Conservation (phyloP, 2,797 vertebrate genomes). For the Scleropages formosus region DNA sequence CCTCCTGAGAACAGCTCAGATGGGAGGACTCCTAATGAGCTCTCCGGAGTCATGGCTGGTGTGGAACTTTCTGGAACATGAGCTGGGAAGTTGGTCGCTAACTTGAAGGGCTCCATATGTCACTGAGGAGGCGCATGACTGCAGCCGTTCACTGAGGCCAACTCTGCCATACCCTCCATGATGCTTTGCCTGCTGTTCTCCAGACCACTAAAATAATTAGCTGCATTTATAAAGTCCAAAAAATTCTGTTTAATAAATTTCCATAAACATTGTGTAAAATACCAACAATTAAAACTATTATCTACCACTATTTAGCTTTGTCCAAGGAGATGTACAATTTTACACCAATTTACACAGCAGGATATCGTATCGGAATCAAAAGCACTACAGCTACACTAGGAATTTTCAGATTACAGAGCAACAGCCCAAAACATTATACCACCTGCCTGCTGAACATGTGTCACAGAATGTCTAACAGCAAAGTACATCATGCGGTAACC, state of each 20-base stretch:
- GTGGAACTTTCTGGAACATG: slow-evolving; percentile 63
- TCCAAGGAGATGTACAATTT: no score
- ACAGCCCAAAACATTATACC: no score
- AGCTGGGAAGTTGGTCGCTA: slow-evolving; percentile 64
- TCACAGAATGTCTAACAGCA: no score
- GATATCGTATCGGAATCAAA: no score
- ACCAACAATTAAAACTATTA: no score
- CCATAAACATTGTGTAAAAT: not conserved
- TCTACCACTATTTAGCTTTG: no score
- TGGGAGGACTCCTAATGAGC: slow-evolving; percentile 76
- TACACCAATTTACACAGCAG: no score
- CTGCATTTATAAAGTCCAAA: not conserved
- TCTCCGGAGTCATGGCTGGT: slow-evolving; percentile 70
- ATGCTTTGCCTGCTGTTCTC: not conserved
- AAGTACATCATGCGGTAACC: no score
- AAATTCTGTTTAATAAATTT: not conserved
- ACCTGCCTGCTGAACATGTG: no score
- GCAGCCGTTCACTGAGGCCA: slow-evolving; percentile 25
- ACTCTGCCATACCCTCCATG: slow-evolving; percentile 24
- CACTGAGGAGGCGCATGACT: slow-evolving; percentile 64
- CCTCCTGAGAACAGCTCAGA: slow-evolving; percentile 66
- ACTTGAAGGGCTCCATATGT: slow-evolving; percentile 73
- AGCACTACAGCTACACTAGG: no score
- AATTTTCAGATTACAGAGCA: no score
- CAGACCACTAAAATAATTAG: slow-evolving; percentile 5